These are phyloP conservation scores for Sphinx pinastri DNA, from an alignment of 2,888 invertebrate species.

Conservation along the genomic window DNA sequence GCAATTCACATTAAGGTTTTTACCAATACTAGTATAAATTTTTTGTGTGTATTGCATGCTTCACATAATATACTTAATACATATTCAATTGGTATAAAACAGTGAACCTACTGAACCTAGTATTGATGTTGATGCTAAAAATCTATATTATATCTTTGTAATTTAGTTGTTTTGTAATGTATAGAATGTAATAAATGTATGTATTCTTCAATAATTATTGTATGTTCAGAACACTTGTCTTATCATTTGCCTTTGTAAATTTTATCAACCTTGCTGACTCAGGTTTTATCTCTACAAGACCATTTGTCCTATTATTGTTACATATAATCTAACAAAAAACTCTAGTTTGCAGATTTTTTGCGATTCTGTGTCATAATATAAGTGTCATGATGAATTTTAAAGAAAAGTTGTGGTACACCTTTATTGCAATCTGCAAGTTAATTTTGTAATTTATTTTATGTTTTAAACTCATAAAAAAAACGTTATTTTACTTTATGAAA, in stretches of 20 bases:
- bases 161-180: constrained; percentile 63
- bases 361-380: no score
- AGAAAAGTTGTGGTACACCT: no score
- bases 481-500: no score
- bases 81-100: constrained; percentile 38
- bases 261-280: constrained; percentile 5
- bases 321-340: no score
- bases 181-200: constrained; percentile 58
- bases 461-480: no score
- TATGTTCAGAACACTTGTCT: constrained; percentile 8
- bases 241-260: not conserved
- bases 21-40: not conserved
- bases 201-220: constrained; percentile 51
- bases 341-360: no score
- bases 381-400: no score
- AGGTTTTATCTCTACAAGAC: not conserved
- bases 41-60: not conserved
- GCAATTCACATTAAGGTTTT: not conserved
- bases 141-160: constrained; percentile 46
- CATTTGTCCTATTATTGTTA: not conserved
- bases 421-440: no score
- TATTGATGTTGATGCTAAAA: constrained; percentile 44
- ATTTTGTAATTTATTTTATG: no score
- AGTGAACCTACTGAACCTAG: constrained; percentile 38
- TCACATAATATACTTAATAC: not conserved